A percentile compares a stretch with the other conserved stretches of the same genome.
phyloP scores from a whole-genome alignment of 2,888 invertebrate genomes.

The Cynaeus angustus region DNA sequence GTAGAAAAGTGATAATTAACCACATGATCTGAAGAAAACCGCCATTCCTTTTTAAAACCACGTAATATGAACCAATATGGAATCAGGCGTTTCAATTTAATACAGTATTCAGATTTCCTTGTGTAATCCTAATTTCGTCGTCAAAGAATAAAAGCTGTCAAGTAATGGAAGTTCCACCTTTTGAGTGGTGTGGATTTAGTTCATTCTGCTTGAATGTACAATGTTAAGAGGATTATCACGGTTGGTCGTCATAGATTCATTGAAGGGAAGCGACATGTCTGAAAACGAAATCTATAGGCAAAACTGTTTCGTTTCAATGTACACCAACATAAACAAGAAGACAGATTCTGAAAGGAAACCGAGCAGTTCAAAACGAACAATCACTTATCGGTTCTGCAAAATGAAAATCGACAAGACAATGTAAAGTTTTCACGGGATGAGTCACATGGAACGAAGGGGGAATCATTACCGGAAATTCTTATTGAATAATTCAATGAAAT shows the following conservation, averaged over 20 bases:
- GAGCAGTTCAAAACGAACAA: conserved; percentile 1
- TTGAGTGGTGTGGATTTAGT: conserved; percentile 15
- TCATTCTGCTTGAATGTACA: conserved; percentile 16
- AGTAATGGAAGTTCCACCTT: background rate
- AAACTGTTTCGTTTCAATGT: conserved; percentile 4
- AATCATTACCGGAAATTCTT: conserved; percentile 16
- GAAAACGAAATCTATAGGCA: conserved; percentile 8
- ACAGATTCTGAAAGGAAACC: conserved; percentile 16
- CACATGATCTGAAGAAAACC: too few relatives aligned
- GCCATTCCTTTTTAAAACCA: too few relatives aligned
- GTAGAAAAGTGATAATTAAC: too few relatives aligned
- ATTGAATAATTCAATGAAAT: conserved; percentile 21
- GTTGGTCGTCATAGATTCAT: conserved; percentile 19
- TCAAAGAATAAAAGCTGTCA: conserved; percentile 5
- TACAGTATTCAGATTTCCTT: background rate
- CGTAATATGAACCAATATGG: too few relatives aligned
- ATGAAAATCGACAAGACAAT: conserved; percentile 21
- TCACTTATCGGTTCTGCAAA: conserved; percentile 9
- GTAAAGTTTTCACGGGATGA: conserved; percentile 20
- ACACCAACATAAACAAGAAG: conserved; percentile 4
- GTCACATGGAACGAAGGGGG: conserved; percentile 4
- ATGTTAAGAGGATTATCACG: conserved; percentile 25
- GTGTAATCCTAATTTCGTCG: conserved; percentile 1
- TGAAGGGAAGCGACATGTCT: conserved; percentile 20
- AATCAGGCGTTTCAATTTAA: background rate